Evolutionary conservation across 37 sponge, comb jelly and placozoan species (phyloP).

Genomic region (Chondrilla cf. caribensis): DNA sequence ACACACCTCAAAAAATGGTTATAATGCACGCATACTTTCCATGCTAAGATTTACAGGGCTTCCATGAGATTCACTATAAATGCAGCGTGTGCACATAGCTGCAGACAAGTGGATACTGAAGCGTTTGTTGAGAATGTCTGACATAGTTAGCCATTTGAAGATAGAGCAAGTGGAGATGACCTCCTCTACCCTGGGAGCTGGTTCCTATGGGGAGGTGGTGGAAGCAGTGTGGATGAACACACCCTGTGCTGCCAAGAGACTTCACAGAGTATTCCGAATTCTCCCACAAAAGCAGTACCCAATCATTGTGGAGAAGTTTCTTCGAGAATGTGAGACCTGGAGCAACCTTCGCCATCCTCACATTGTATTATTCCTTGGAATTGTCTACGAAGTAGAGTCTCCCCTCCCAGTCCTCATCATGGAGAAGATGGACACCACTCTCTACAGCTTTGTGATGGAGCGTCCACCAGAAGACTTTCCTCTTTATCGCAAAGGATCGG

Average conservation of each 20-base stretch:
- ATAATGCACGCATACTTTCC: too few species aligned
- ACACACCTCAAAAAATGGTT: too few species aligned
- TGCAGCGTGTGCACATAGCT: too few species aligned
- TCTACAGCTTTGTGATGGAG: background rate
- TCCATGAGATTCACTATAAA: too few species aligned
- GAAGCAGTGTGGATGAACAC: background rate
- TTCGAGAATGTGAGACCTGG: background rate
- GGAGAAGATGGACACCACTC: conserved; percentile 23
- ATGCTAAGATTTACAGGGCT: too few species aligned
- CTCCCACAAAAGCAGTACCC: too few species aligned
- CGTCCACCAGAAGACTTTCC: background rate
- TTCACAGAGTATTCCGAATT: background rate
- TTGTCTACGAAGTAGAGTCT: background rate
- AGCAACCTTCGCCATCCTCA: background rate
- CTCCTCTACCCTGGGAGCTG: background rate
- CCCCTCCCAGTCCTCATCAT: background rate
- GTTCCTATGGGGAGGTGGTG: background rate
- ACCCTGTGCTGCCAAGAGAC: background rate
- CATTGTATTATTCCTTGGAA: conserved; percentile 4
- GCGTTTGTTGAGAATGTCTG: background rate
- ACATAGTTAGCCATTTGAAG: background rate
- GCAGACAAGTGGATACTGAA: too few species aligned
- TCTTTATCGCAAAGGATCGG: background rate
- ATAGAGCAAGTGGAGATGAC: background rate
- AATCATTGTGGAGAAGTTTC: background rate